These are phyloP conservation scores for Uropetala carovei DNA, from an alignment of 2,888 invertebrate genomes.

Conservation along the genomic window DNA sequence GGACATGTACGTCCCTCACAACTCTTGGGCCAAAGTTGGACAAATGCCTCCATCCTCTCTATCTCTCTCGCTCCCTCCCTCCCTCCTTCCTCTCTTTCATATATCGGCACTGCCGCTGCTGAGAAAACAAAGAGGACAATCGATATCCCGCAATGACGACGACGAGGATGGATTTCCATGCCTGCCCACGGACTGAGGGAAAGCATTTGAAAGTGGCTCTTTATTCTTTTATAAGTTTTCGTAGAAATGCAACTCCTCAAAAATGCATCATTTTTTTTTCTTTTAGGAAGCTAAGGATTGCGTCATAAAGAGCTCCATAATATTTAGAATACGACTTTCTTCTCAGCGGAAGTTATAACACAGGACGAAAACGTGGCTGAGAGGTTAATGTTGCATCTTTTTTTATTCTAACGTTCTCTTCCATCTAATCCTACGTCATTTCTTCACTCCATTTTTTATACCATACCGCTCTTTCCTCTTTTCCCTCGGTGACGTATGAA, in stretches of 20 bases:
- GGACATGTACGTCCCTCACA: background rate
- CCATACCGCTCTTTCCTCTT: too few relatives aligned
- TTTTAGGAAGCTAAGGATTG: background rate
- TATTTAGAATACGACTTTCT: too few relatives aligned
- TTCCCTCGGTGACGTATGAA: too few relatives aligned
- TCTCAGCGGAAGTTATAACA: too few relatives aligned
- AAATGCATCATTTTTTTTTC: background rate
- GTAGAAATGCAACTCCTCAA: background rate
- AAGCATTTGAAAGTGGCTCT: background rate
- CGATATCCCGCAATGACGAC: background rate
- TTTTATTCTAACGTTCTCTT: too few relatives aligned
- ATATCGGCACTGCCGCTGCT: background rate
- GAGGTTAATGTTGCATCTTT: too few relatives aligned
- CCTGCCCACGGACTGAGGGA: background rate
- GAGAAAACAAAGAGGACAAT: conserved; percentile 11
- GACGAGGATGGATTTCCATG: background rate
- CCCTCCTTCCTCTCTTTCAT: background rate
- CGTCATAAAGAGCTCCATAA: too few relatives aligned
- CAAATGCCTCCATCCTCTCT: background rate
- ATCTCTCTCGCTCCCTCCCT: too few relatives aligned
- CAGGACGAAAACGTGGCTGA: too few relatives aligned
- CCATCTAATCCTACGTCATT: too few relatives aligned
- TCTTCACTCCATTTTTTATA: too few relatives aligned
- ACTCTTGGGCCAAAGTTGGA: background rate
- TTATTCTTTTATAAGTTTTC: background rate